phyloP scores from a whole-genome alignment of 2,888 invertebrate genomes.

The Drosophila quinaria region DNA sequence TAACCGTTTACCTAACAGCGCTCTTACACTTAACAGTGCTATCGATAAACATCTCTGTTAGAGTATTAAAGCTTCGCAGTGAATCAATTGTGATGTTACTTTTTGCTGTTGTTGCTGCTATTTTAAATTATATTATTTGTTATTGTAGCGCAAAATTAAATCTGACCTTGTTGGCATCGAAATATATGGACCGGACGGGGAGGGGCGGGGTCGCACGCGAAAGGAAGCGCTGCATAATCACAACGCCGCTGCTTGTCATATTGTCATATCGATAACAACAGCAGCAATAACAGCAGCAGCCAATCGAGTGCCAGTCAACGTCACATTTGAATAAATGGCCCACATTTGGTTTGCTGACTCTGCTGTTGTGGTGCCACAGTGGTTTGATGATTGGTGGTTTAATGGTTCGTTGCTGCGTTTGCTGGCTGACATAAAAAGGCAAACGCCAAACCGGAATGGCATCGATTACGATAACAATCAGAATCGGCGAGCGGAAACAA shows the following conservation, averaged over 20 bases:
- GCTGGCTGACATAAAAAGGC: slow-evolving; percentile 67
- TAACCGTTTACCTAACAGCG: neutral
- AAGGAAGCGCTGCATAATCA: slow-evolving; percentile 79
- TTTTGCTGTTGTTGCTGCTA: slow-evolving; percentile 10
- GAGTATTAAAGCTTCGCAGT: slow-evolving; percentile 39
- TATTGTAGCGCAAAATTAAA: slow-evolving; percentile 65
- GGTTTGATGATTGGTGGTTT: slow-evolving; percentile 27
- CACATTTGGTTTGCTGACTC: slow-evolving; percentile 55
- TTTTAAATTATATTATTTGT: slow-evolving; percentile 42
- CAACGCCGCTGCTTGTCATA: slow-evolving; percentile 35
- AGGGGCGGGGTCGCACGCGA: slow-evolving; percentile 58
- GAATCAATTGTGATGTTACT: neutral
- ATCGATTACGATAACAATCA: slow-evolving; percentile 72
- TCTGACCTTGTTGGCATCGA: slow-evolving; percentile 75
- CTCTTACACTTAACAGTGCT: neutral
- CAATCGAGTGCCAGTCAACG: slow-evolving; percentile 25
- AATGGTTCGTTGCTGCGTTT: neutral
- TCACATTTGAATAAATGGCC: slow-evolving; percentile 55
- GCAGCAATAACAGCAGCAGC: slow-evolving; percentile 5
- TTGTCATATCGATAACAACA: slow-evolving; percentile 64
- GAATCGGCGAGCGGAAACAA: slow-evolving; percentile 72
- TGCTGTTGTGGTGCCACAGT: slow-evolving; percentile 8
- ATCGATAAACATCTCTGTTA: slow-evolving; percentile 14
- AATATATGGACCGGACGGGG: slow-evolving; percentile 52
- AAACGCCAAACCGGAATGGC: slow-evolving; percentile 71